Evolutionary conservation across 2,888 invertebrate species (phyloP), one percentile per base, ranked within the genome.

Genomic region (Pollenia labialis): DNA sequence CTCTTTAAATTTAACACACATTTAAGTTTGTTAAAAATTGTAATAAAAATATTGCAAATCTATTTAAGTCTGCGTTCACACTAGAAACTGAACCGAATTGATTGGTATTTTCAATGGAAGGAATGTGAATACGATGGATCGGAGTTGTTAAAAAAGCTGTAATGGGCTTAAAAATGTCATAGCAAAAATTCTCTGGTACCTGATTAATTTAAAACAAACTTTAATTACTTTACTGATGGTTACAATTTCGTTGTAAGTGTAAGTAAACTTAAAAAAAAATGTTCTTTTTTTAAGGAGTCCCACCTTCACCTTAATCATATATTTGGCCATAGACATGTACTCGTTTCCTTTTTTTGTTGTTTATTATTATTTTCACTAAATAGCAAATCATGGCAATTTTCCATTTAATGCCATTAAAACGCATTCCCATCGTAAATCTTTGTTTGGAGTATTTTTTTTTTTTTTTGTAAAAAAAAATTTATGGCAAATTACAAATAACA

Each of bases 351-450:
- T 42, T 32, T 75, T 46, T 52, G n/a, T 64, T 62, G 58, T 79
- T 52, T 52, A 60, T 81, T 52, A 60, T 81, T 40, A 69, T 66
- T 81, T 79, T 62, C 18, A 40, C 60, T 74, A 72, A 86, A 83
- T 56, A 84, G 68, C 72, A 88, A 89, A 89, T 88, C 80, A 89
- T 86, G 83, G 88, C 88, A 89, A 89, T 89, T 89, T 89, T 85
- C 88, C 81, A 88, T 89, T 89, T 88, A 88, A 89, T 88, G 88
- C 88, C 88, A 88, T 79, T 77, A 81, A 85, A 88, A 88, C 76
- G 87, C 87, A 88, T 89, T 89, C 88, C 89, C 89, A 88, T 88
- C 87, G 88, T 89, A 89, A 89, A 89, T 89, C 88, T 83, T 32
- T 18, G 71, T 52, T 81, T 64, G 18, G 4, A 64, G n/a, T 60